Base-by-base conservation (phyloP, 30 jellyfish, hydroid and myxozoan species). In the Aurelia coerulea region DNA sequence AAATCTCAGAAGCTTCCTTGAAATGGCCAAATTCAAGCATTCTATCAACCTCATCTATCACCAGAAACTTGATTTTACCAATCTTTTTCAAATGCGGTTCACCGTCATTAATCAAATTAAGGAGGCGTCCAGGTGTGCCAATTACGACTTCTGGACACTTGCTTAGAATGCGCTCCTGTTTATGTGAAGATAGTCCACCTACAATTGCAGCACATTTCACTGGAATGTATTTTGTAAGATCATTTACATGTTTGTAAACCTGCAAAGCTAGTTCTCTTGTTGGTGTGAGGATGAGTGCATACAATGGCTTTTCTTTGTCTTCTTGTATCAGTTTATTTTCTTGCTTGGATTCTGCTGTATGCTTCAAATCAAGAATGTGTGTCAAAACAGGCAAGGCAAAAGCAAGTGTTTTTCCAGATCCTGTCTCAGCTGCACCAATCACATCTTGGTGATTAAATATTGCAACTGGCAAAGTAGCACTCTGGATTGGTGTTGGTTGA, bases 401-500 rank as follows among this genome's bases (percentile, higher is more conserved):
- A 13, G 98, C 97, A 58, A 95, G 73, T 18, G 99, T 95, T 65
- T 95, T 95, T 17, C 99, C 99, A 59, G 99, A 95, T 9, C 99
- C 99, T 64, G 99, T 95, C 82, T 95, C 99, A 14, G 99, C 99
- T 33, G 99, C 99, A 18, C 97, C 99, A 18, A 95, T 87, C 16
- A 90, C 82, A 74, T 95, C 99, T 41, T 95, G 90, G 34, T 75
- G 86, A 35, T 77, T 82, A 35, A 73, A 74, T 37, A 94, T 89
- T 32, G 97, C 97, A 13, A 72, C 73, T 23, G 99, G 99, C 64
- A 94, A 49, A 14, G 95, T 46, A 54, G 86, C 95, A 6, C 83
- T 59, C 73, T 94, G 99, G n/a, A 94, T 94, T 72, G 97, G 97
- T 51, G 97, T 88, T 53, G 97, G 97, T 35, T 62, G 81, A 10